phyloP scores from a whole-genome alignment of 2,797 vertebrate species.

The Falco peregrinus region DNA sequence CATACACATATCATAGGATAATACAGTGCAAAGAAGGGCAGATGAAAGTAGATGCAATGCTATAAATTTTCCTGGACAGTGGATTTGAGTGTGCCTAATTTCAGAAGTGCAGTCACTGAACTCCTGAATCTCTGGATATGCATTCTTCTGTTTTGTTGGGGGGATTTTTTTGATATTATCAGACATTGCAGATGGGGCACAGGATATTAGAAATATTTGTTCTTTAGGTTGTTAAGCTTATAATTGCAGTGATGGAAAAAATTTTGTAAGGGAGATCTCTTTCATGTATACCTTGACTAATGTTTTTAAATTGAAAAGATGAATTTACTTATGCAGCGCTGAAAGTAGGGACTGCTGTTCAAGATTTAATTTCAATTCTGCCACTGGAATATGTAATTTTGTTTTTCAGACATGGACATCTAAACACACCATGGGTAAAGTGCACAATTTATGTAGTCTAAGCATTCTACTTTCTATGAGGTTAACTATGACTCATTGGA shows the following conservation, averaged over 20 bases:
- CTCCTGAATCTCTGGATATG: neutral
- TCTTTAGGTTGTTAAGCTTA: neutral
- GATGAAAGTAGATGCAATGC: neutral
- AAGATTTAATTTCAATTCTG: neutral
- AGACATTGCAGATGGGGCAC: neutral
- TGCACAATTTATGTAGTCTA: conserved; percentile 18
- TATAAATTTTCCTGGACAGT: neutral
- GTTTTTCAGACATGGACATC: neutral
- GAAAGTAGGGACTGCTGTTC: neutral
- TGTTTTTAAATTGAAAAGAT: neutral
- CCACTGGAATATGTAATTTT: neutral
- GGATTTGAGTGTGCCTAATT: neutral
- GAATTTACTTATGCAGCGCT: neutral
- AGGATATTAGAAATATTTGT: neutral
- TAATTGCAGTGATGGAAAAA: neutral
- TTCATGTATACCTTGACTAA: neutral
- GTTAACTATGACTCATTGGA: conserved; percentile 60
- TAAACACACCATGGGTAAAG: neutral
- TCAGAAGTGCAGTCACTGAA: neutral
- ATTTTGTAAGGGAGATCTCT: neutral
- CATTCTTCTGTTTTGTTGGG: neutral
- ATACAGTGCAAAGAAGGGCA: neutral
- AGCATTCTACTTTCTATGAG: neutral
- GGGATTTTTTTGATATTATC: neutral
- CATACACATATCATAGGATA: neutral